A percentile compares a stretch with the other conserved stretches of the same genome.
phyloP scores from a whole-genome alignment of 2,888 invertebrate species.

The Xestia rhomboidea region DNA sequence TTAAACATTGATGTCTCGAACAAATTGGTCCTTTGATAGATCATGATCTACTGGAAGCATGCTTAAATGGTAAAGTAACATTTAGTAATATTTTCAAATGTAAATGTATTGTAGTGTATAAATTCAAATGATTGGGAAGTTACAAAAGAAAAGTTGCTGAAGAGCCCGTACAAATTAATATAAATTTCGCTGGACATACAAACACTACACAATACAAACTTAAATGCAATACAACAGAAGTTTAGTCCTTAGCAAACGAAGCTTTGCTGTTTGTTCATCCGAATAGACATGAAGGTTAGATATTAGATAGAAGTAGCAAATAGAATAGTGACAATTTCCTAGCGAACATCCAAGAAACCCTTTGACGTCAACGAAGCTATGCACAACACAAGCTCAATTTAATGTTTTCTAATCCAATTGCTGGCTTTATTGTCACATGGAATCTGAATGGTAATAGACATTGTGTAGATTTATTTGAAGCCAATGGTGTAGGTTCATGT shows the following conservation, averaged over 20 bases:
- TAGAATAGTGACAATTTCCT: neutral
- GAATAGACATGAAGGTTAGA: slow-evolving; percentile 9
- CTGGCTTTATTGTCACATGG: too few relatives aligned
- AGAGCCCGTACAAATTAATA: too few relatives aligned
- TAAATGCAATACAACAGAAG: neutral
- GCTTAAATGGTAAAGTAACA: too few relatives aligned
- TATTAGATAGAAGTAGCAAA: slow-evolving; percentile 2
- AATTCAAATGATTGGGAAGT: neutral
- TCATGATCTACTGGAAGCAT: too few relatives aligned
- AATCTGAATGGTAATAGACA: too few relatives aligned
- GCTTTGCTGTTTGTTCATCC: slow-evolving; percentile 16
- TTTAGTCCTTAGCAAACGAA: slow-evolving; percentile 8
- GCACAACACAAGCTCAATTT: neutral
- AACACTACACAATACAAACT: too few relatives aligned
- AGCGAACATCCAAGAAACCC: neutral
- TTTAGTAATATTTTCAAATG: too few relatives aligned
- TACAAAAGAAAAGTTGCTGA: neutral
- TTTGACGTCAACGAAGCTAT: neutral
- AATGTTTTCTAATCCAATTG: too few relatives aligned
- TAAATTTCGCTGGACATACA: too few relatives aligned
- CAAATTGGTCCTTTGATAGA: too few relatives aligned
- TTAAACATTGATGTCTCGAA: too few relatives aligned
- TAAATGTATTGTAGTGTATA: neutral
- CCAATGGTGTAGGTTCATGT: neutral
- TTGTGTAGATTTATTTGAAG: neutral